phyloP scores from a whole-genome alignment of 2,797 vertebrate genomes.

The Momotus momota region DNA sequence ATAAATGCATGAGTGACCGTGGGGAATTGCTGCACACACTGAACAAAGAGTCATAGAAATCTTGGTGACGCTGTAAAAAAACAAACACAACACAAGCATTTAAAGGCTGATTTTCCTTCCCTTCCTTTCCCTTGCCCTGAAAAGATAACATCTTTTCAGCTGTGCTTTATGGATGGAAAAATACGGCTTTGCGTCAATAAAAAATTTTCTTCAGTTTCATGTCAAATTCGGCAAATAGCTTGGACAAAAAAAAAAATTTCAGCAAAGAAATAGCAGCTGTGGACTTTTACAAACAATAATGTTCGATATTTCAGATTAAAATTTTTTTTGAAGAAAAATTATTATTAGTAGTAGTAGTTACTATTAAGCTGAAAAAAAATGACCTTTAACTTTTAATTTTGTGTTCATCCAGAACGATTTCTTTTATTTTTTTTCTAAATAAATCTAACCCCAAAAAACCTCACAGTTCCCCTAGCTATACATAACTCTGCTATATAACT shows the following conservation, averaged over 20 bases:
- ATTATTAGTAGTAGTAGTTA: neutral
- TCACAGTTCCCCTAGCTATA: neutral
- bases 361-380: neutral
- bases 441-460: neutral
- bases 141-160: neutral
- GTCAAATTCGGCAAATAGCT: neutral
- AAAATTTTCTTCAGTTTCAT: neutral
- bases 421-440: neutral
- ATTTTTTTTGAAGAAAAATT: neutral
- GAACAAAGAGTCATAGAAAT: slow-evolving; percentile 94
- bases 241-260: neutral
- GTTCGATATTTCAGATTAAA: neutral
- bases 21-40: slow-evolving; percentile 87
- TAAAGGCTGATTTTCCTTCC: neutral
- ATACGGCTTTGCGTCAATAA: neutral
- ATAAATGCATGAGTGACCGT: slow-evolving; percentile 90
- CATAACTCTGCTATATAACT: neutral
- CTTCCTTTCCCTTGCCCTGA: neutral
- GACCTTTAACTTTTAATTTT: neutral
- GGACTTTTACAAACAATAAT: neutral
- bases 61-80: slow-evolving; percentile 83
- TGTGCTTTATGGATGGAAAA: neutral
- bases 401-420: neutral
- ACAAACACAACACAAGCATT: neutral
- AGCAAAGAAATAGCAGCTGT: neutral